These are phyloP conservation scores for Bradynema listronoti DNA, from an alignment of 1,140 invertebrate genomes.

Conservation along the genomic window DNA sequence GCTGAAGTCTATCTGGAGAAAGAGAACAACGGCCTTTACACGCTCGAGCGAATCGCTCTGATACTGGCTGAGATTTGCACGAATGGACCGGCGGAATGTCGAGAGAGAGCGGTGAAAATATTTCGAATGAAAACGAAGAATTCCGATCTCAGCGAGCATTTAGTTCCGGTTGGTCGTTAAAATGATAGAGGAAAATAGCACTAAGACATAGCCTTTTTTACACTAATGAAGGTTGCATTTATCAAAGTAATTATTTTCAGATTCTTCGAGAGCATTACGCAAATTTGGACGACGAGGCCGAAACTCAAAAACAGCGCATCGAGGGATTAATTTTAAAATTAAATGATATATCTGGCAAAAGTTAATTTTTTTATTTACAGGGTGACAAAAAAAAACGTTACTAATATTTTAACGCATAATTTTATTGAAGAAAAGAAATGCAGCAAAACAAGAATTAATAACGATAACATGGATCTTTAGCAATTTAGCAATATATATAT, in stretches of 20 bases:
- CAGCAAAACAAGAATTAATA: too few species aligned
- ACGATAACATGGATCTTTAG: too few species aligned
- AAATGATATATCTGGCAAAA: neutral
- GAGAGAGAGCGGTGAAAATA: constrained; percentile 39
- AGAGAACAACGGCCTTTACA: constrained; percentile 85
- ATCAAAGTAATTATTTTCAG: constrained; percentile 13
- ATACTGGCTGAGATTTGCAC: constrained; percentile 86
- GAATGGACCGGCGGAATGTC: constrained; percentile 59
- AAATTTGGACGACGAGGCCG: constrained; percentile 42
- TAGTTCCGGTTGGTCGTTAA: constrained; percentile 31
- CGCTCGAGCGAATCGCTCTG: constrained; percentile 87
- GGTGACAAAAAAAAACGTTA: too few species aligned
- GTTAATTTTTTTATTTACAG: constrained; percentile 8
- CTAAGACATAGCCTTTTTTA: neutral
- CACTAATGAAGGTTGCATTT: neutral
- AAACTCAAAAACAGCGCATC: constrained; percentile 67
- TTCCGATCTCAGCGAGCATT: constrained; percentile 23
- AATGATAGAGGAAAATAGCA: constrained; percentile 1
- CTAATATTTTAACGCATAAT: too few species aligned
- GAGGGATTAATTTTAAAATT: constrained; percentile 25
- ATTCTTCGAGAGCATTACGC: constrained; percentile 37
- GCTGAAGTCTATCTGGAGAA: constrained; percentile 79
- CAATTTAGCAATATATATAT: too few species aligned
- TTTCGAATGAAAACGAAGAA: constrained; percentile 48
- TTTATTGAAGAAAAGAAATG: too few species aligned